Evolutionary conservation across 2,113 vertebrate genomes (phyloP), one percentile per base, ranked within the genome.

Genomic region (Poicephalus gulielmi): DNA sequence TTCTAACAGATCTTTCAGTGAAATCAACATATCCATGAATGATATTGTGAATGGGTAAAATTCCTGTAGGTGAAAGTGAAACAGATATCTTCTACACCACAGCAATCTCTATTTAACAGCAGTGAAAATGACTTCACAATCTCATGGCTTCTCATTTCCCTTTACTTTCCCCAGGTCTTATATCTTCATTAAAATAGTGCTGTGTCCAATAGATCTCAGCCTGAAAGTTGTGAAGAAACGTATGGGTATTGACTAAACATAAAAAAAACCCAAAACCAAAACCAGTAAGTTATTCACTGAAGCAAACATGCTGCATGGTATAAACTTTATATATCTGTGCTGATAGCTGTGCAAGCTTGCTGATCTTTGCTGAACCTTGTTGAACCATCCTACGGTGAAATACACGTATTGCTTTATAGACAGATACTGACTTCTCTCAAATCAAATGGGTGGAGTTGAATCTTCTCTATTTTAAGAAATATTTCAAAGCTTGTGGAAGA

Each of bases 301-400:
- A 67, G 50, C 9, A 88, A 37, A 5, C 11, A 35, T 1, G 0
- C 2, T 31, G 19, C 1, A 1, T 53, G 12, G 9, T 76, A 47
- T 33, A 59, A 91, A 62, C 8, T 47, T 88, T 27, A 9, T 14
- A 49, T 13, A 44, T 4, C 12, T 3, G 0, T 49, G 3, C 33
- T 37, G 50, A 39, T 50, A 43, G 23, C 18, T 83, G 17, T 46
- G 49, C 80, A 83, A 89, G 17, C 27, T 87, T 75, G 10, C 31
- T 83, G 33, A 66, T 64, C 33, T 59, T 59, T 59, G 33, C 33
- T 59, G 30, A 55, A 55, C 53, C 63, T 83, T 30, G 22, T 30
- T 77, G 77, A 83, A 57, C 24, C 13, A 76, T 43, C 49, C 28
- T 39, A 7, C 30, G 7, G 35, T 33, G 33, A 90, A 80, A 80